phyloP scores from a whole-genome alignment of 2,888 invertebrate species.

The Noctua janthe region DNA sequence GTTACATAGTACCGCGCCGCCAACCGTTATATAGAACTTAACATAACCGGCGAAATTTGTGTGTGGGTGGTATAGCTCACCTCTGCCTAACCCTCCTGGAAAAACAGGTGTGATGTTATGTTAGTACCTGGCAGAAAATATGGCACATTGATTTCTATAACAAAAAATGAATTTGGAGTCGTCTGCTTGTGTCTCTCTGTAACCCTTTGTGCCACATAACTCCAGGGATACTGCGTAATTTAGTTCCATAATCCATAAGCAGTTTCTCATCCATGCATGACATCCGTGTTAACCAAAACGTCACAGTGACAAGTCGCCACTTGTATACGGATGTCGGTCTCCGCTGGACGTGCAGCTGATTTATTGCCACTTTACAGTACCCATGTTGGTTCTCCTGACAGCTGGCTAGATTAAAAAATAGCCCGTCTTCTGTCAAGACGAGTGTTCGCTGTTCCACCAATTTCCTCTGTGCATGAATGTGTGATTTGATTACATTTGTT shows the following conservation, averaged over 20 bases:
- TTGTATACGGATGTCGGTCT: conserved; percentile 57
- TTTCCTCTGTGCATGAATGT: conserved; percentile 41
- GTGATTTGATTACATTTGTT: conserved; percentile 36
- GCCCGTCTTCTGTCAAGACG: conserved; percentile 43
- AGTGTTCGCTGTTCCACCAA: conserved; percentile 31
- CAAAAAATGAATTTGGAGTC: neutral
- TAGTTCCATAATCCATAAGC: conserved; percentile 6
- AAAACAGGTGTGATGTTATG: neutral
- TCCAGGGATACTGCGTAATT: neutral
- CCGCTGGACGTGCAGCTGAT: conserved; percentile 57
- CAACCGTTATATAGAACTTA: neutral
- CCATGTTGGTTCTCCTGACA: conserved; percentile 54
- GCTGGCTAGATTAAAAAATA: conserved; percentile 59
- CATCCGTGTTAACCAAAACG: conserved; percentile 29
- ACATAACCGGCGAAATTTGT: neutral
- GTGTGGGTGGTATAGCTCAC: no score
- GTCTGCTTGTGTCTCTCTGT: neutral
- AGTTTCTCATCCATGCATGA: conserved; percentile 4
- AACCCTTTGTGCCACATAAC: neutral
- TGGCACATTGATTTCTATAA: neutral
- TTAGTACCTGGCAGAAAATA: conserved; percentile 7
- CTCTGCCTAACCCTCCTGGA: neutral
- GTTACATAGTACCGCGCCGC: neutral
- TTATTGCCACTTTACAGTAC: conserved; percentile 59
- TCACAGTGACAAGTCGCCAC: conserved; percentile 42